Base-by-base conservation (phyloP, 1,140 invertebrate genomes). In the Brachionus manjavacas region DNA sequence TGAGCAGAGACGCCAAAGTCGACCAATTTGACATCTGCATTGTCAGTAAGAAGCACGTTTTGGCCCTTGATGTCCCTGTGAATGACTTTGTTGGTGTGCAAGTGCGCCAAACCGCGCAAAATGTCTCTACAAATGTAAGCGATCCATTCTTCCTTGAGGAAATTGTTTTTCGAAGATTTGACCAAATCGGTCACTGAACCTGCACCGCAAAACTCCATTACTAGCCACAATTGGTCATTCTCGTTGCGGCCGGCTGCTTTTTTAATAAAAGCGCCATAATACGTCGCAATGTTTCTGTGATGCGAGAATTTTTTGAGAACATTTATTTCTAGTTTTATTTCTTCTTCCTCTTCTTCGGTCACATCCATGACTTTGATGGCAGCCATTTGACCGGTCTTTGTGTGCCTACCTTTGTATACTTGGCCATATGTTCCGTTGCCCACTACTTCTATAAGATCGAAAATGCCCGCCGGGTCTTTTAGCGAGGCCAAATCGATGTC, bases 361-460 rank as follows among this genome's bases (percentile, higher is more conserved):
- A 99, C 96, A 91, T 98, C 97, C 97, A 99, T 99, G 49, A 99
- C 96, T 92, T 99, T 99, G 90, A 99, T 99, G 89, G 97, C 97
- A 85, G 97, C 97, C 91, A 99, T 91, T 90, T 99, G 96, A 85
- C 96, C 96, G 86, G 97, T 99, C 92, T 98, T 99, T 83, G 96
- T 98, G 90, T 99, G 97, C n/a, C 96, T 93, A 84, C 97, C 97
- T 95, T 98, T 99, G 88, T 99, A 99, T 83, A 99, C 98, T 92
- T 99, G 97, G 86, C 98, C 98, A 91, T 99, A 99, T 25, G 98
- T 99, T 88, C 98, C 98, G 96, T 98, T 99, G 89, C 98, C 98
- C 84, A 99, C 97, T 64, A 99, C 97, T 93, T 99, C 98, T 89
- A 99, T 99, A 83, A 99, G 91, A 89, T 99, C 97, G 91, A 99